Evolutionary conservation across 2,113 vertebrate species (phyloP), one percentile per base, ranked within the genome.

Genomic region (Syngnathoides biaculeatus): DNA sequence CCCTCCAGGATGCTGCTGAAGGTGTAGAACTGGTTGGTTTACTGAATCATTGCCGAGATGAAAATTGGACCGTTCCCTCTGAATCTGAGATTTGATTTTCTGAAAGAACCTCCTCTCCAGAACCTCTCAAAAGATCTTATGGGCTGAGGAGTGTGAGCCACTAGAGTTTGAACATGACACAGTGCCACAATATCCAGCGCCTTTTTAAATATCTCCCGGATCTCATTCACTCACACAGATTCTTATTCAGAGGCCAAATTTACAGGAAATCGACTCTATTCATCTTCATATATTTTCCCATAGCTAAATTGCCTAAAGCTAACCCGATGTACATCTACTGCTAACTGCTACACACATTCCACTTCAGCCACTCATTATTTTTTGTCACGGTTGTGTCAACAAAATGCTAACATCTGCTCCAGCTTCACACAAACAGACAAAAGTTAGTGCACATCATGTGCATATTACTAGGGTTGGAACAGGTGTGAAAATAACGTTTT

Each of bases 401-500:
- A 57, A 17, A 8, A 30, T 30, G 26, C 14, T 26, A 35, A 30
- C 55, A 57, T 57, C 55, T 57, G 55, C 55, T 30, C 17, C 30
- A 26, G 26, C 26, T 30, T 26, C 55, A 19, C 13, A 57, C 55
- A 57, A 57, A 57, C 55, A 30, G 26, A 57, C 55, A 17, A 17
- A 57, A 57, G 30, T 57, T 15, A 26, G 26, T 57, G 14, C 26
- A 27, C 26, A 17, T 57, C 55, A 19, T 57, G 55, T 9, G 15
- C 55, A 57, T 57, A 26, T 57, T 30, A 57, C 30, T 17, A 57
- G 30, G 26, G 24, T 7, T 30, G 55, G 55, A 26, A 35, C 55
- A 57, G 55, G 55, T 57, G 55, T 35, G 55, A 14, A 57, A 57
- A 57, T 57, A 26, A 26, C 55, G 2, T 35, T 57, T 57, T 57